A percentile compares a stretch with the other conserved stretches of the same genome.
Conservation (phyloP, 2,113 vertebrate genomes). For the Gopherus evgoodei region DNA sequence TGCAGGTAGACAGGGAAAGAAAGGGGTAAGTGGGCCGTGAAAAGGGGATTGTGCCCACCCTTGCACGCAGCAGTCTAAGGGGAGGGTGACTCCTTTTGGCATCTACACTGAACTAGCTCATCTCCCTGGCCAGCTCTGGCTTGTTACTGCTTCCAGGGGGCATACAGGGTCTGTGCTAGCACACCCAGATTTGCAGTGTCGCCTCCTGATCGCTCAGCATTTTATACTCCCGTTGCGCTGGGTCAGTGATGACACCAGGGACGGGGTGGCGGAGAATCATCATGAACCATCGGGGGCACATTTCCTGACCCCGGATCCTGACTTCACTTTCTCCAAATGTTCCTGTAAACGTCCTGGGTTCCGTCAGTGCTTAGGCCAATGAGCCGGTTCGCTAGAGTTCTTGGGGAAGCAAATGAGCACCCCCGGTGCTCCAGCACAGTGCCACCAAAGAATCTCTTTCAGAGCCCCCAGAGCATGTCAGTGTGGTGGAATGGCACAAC, state of each 20-base stretch:
- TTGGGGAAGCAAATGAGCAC: neutral
- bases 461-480: too few species aligned
- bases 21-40: neutral
- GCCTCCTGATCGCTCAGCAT: neutral
- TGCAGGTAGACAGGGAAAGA: neutral
- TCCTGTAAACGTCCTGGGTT: neutral
- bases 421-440: neutral
- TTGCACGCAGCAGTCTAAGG: neutral
- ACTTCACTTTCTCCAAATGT: neutral
- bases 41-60: neutral
- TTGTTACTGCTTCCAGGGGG: neutral
- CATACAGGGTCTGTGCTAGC: neutral
- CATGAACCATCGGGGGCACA: too few species aligned
- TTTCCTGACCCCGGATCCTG: too few species aligned
- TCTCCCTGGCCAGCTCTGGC: neutral
- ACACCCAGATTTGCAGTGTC: neutral
- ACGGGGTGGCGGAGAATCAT: neutral
- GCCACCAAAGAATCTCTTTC: neutral
- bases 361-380: too few species aligned
- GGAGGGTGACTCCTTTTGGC: neutral
- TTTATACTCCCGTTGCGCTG: neutral
- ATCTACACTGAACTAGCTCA: neutral
- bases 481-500: too few species aligned
- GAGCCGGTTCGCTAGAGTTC: neutral
- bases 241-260: neutral